phyloP scores from a whole-genome alignment of 1,140 invertebrate genomes.

The Bombus pyrosoma region DNA sequence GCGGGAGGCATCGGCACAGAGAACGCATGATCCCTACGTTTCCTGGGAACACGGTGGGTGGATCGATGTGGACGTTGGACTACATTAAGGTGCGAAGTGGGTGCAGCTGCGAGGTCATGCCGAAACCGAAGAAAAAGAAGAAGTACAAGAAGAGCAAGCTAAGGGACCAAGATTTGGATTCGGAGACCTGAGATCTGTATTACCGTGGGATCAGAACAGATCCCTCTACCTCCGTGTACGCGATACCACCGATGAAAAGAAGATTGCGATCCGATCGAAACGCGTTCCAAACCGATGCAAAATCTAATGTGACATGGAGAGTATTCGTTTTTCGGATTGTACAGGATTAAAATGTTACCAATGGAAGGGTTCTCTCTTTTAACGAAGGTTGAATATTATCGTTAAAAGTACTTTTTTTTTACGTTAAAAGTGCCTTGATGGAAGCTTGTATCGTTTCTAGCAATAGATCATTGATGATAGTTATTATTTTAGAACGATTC shows the following conservation, averaged over 20 bases:
- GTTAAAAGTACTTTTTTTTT: not conserved
- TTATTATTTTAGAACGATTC: not conserved
- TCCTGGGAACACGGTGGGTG: slow-evolving; percentile 78
- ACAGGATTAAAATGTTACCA: slow-evolving; percentile 58
- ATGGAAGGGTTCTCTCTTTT: not conserved
- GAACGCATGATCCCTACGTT: slow-evolving; percentile 81
- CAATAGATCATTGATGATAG: slow-evolving; percentile 1
- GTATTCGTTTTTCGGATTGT: slow-evolving; percentile 9
- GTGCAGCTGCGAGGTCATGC: slow-evolving; percentile 89
- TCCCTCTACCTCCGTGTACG: not conserved
- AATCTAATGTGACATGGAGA: not conserved
- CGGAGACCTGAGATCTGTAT: slow-evolving; percentile 54
- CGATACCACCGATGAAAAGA: not conserved
- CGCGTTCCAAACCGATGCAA: not conserved
- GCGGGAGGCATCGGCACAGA: slow-evolving; percentile 77
- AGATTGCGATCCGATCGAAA: not conserved
- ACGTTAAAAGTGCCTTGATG: not conserved
- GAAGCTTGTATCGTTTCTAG: slow-evolving; percentile 1
- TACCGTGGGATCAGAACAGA: not conserved
- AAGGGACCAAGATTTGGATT: slow-evolving; percentile 54
- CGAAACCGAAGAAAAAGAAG: slow-evolving; percentile 80
- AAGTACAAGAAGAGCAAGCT: slow-evolving; percentile 70
- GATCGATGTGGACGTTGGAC: slow-evolving; percentile 88
- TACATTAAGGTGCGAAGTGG: slow-evolving; percentile 92
- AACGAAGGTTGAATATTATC: not conserved